These are phyloP conservation scores for Dolichotis patagonum DNA, from an alignment of 2,113 vertebrate genomes.

Conservation along the genomic window DNA sequence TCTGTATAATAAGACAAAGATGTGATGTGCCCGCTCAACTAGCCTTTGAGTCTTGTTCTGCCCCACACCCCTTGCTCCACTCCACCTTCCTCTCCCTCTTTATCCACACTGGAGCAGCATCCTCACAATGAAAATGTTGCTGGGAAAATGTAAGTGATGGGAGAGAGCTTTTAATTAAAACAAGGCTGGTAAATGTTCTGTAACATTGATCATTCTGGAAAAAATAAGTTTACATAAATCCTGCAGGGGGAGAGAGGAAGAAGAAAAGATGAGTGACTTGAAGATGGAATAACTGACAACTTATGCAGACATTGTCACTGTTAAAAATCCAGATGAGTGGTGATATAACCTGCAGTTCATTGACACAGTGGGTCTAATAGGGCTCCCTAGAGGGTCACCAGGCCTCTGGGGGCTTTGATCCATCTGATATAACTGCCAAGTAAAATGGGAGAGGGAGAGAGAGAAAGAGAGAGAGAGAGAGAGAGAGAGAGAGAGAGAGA, in stretches of 20 bases:
- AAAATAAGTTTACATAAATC: background rate
- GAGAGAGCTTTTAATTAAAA: background rate
- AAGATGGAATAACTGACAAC: background rate
- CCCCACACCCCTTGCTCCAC: no score
- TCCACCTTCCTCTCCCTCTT: no score
- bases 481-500: background rate
- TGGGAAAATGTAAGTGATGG: background rate
- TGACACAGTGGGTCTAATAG: background rate
- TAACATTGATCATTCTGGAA: background rate
- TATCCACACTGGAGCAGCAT: background rate
- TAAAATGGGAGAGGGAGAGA: background rate
- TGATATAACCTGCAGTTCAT: background rate
- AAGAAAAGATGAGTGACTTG: background rate
- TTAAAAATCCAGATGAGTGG: background rate
- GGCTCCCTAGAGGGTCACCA: background rate
- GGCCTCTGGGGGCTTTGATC: background rate
- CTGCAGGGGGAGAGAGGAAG: background rate
- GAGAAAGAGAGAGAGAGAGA: background rate
- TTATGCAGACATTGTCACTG: background rate
- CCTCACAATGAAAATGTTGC: background rate
- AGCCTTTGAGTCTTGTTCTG: background rate
- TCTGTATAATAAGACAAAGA: background rate
- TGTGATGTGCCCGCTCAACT: background rate
- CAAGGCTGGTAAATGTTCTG: background rate
- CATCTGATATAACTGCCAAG: background rate